Evolutionary conservation across 2,797 vertebrate genomes (phyloP), one percentile per base, ranked within the genome.

Genomic region (Gallirallus australis): DNA sequence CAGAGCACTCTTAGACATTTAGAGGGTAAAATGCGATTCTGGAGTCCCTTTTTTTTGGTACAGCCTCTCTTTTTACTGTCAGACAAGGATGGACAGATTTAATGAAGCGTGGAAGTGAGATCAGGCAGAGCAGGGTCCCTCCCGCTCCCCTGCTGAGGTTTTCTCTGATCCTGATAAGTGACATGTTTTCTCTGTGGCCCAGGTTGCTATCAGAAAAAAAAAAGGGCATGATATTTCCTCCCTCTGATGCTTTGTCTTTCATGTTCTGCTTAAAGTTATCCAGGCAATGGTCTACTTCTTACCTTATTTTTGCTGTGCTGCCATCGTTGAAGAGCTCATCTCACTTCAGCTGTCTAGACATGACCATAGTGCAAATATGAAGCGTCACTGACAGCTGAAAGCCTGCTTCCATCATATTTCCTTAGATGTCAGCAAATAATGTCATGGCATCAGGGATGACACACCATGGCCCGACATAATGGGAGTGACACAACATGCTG

Each of bases 321-420:
- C 82, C 79, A 40, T 78, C 75, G 59, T 2, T 48, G 76, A 64
- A 89, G 82, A 81, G 52, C 68, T n/a, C n/a, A 78, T 75, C 54
- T 96, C 79, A 52, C 40, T 92, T 92, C 57, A 65, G 79, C 79
- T 87, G 64, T 87, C 84, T 78, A 86, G 91, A 52, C 50, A 28
- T 17, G 91, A 85, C 94, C 86, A 78, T 5, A 89, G 72, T 30
- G 56, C 57, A 96, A 91, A 95, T 72, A 85, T 80, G 90, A 89
- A 92, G 27, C 40, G 57, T 50, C 14, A 13, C 10, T 95, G 94
- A 83, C 92, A 92, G 69, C 68, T 89, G 54, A 82, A 95, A 85
- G 20, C 53, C 69, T 83, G 37, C 57, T 92, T 95, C 89, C 84
- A 65, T 88, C 82, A 89, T 82, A 85, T 91, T 87, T 83, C 57